Evolutionary conservation across 2,113 vertebrate species (phyloP), one percentile per base, ranked within the genome.

Genomic region (Muscicapa adusta): DNA sequence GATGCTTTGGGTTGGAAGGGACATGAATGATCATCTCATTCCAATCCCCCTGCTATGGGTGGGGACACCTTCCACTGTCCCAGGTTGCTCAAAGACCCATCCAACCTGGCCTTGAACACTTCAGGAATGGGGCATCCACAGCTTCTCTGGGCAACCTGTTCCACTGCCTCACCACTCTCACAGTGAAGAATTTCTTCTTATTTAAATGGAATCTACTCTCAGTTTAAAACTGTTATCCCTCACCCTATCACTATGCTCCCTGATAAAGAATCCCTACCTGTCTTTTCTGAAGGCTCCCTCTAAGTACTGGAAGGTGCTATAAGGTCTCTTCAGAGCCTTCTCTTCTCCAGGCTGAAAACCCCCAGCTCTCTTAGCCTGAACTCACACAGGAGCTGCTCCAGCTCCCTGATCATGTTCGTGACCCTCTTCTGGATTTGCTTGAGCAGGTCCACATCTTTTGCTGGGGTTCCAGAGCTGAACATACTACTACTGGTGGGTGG

Each of bases 21-120:
- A 56, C 20, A 9, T 8, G 15, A 80, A 62, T 23, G 11, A 50
- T 31, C 24, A 45, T 4, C 36, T 47, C 53, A n/a, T 47, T 63
- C 22, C 25, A 74, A 33, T 0, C 5, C 3, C 12, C 3, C 9
- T 53, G 29, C 29, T 13, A 22, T 10, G 11, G 11, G 18, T 8
- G 18, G 10, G 33, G 33, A 51, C 22, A 48, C 8, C n/a, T 70
- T 53, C 26, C 57, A n/a, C 18, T 33, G 45, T 12, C 10, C 3
- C 79, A 79, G 25, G 24, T 1, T 74, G 36, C 36, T 24, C n/a
- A 16, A 70, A 65, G 26, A 3, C 18, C 18, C 31, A 24, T 20
- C 43, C 67, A 85, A 8, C 20, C 29, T 29, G 22, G 17, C 18
- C 61, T 56, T 57, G 40, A 56, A 34, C 33, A 56, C 53, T 61